These are phyloP conservation scores for Oryzias javanicus DNA, from an alignment of 2,113 vertebrate species.

Conservation along the genomic window DNA sequence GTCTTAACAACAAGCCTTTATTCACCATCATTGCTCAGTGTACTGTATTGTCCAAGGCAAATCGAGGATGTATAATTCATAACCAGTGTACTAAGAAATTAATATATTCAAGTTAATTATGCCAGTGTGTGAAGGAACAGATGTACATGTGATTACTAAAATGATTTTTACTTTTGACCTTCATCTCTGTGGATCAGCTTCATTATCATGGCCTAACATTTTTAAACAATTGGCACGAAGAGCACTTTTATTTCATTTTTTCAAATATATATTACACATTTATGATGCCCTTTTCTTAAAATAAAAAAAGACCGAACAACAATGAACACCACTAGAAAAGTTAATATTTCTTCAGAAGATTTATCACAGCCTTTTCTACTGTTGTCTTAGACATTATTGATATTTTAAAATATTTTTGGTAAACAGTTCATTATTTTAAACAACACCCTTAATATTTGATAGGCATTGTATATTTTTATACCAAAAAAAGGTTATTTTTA, in stretches of 20 bases:
- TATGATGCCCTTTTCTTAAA: constrained; percentile 62
- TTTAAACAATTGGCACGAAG: constrained; percentile 62
- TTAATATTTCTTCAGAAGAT: too few relatives aligned
- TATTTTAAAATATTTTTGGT: too few relatives aligned
- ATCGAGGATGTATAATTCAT: constrained; percentile 82
- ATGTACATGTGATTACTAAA: constrained; percentile 67
- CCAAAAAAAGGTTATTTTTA: too few relatives aligned
- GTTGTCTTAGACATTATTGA: too few relatives aligned
- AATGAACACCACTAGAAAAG: too few relatives aligned
- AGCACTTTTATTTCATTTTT: constrained; percentile 35
- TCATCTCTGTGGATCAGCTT: constrained; percentile 67
- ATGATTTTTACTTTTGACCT: constrained; percentile 73
- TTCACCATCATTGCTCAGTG: constrained; percentile 52
- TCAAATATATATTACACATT: constrained; percentile 49
- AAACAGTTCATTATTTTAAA: too few relatives aligned
- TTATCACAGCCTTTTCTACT: too few relatives aligned
- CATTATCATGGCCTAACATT: constrained; percentile 69
- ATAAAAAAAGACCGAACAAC: constrained; percentile 22
- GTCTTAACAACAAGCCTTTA: constrained; percentile 56
- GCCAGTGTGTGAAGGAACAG: constrained; percentile 65
- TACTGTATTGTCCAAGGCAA: constrained; percentile 65
- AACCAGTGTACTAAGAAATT: constrained; percentile 85
- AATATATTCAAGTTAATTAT: constrained; percentile 87
- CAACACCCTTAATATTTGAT: too few relatives aligned
- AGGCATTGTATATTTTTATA: too few relatives aligned